phyloP scores from a whole-genome alignment of 1,140 invertebrate species.

The Diorhabda carinulata region DNA sequence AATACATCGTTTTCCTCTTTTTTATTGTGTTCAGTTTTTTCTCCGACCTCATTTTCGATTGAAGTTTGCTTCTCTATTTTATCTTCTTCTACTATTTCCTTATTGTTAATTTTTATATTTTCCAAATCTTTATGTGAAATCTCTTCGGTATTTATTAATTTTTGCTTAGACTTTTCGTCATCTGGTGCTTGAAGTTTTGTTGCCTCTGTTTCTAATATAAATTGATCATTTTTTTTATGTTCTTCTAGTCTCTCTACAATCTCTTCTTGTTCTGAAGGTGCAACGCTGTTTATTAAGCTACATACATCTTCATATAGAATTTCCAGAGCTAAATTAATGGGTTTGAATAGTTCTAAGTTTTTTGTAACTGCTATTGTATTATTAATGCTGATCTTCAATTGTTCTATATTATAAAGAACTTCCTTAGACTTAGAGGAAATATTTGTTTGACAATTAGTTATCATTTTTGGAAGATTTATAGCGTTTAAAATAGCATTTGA shows the following conservation, averaged over 20 bases:
- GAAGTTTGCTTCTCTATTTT: background rate
- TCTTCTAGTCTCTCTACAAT: background rate
- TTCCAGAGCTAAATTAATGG: background rate
- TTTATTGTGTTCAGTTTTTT: too few species aligned
- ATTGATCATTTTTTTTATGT: conserved; percentile 5
- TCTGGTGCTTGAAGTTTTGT: background rate
- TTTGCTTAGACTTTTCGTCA: background rate
- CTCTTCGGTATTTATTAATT: background rate
- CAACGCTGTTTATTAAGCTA: background rate
- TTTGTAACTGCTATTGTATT: background rate
- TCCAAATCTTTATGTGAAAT: background rate
- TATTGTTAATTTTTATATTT: background rate
- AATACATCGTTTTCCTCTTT: too few species aligned
- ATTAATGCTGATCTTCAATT: background rate
- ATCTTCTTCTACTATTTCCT: background rate
- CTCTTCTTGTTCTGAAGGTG: background rate
- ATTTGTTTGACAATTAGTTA: background rate
- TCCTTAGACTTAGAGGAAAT: background rate
- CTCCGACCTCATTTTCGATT: too few species aligned
- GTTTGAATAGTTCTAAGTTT: background rate
- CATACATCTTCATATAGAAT: background rate
- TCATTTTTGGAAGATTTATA: background rate
- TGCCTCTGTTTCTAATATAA: conserved; percentile 11
- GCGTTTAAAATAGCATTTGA: background rate
- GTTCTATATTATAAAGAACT: background rate